Base-by-base conservation (phyloP, 2,113 vertebrate species). In the Dasyornis broadbenti region DNA sequence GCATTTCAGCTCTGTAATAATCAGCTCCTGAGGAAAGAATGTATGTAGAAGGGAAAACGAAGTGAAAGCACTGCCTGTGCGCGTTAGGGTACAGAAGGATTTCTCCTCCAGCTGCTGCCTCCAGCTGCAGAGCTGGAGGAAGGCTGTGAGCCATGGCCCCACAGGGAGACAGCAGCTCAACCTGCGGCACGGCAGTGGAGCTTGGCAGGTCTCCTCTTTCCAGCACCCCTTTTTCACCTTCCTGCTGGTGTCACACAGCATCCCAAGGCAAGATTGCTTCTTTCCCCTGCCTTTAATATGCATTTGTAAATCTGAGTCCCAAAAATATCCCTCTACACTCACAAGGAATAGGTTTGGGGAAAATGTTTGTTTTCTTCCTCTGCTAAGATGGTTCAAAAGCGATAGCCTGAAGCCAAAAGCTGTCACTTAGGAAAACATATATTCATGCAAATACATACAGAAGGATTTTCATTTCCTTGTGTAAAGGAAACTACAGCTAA, bases 61-160 rank as follows among this genome's bases (percentile, higher is more conserved):
- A 75, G 61, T 12, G 45, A 68, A 59, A 72, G 64, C 28, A 66
- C 40, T 0, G 3, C 19, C 35, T 42, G 1, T 35, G 30, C 31
- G 45, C 0, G 0, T 37, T 77, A 54, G 33, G 33, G 28, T 24
- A 31, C 50, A 80, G 83, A 70, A 45, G 64, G 30, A 47, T 45
- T 93, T 91, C 44, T 80, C 21, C 63, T 64, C 65, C 77, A 93
- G 82, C 72, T 90, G 86, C 73, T 79, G 77, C 27, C n/a, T 73
- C 45, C 42, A 84, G 80, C 82, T 50, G 53, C 88, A 64, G 82
- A 92, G 42, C 39, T 56, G 92, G 47, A 70, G 40, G 2, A 91
- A 39, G 22, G 33, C 37, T 0, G 1, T 35, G 44, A 78, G 37
- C 42, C 1, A 2, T 1, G 0, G 44, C 50, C 44, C 23, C 4